These are phyloP conservation scores for Sinohyriopsis cumingii DNA, from an alignment of 2,888 invertebrate species.

Conservation along the genomic window DNA sequence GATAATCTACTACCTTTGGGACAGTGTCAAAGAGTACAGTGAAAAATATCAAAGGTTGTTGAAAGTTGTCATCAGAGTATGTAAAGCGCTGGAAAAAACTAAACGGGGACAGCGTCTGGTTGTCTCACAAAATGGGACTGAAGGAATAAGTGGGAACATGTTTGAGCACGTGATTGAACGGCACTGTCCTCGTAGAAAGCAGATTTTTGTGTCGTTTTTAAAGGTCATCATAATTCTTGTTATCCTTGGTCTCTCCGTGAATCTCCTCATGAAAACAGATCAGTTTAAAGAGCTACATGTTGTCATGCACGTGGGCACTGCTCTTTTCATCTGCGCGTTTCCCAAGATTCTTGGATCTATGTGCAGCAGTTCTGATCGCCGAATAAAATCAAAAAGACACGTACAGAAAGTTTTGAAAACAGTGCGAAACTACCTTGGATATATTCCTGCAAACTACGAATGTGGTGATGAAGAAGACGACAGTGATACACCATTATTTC, in stretches of 20 bases:
- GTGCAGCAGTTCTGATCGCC: conserved; percentile 8
- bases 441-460: conserved; percentile 1
- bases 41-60: conserved; percentile 22
- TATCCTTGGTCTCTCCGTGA: conserved; percentile 27
- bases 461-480: neutral
- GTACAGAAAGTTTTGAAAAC: conserved; percentile 1
- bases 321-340: conserved; percentile 37
- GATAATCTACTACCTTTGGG: conserved; percentile 31
- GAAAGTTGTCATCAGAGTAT: conserved; percentile 11
- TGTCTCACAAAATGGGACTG: conserved; percentile 13
- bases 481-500: neutral
- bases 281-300: conserved; percentile 30
- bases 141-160: conserved; percentile 17
- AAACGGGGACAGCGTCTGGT: conserved; percentile 10
- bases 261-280: conserved; percentile 31
- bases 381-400: conserved; percentile 5
- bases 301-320: conserved; percentile 38
- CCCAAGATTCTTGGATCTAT: conserved; percentile 32
- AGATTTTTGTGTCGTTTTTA: conserved; percentile 30
- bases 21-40: conserved; percentile 23
- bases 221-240: conserved; percentile 25
- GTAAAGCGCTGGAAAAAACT: conserved; percentile 14
- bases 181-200: conserved; percentile 29
- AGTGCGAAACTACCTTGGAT: conserved; percentile 1
- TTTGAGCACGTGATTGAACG: conserved; percentile 32